These are phyloP conservation scores for Machaerirhynchus nigripectus DNA, from an alignment of 2,113 vertebrate species.

Conservation along the genomic window DNA sequence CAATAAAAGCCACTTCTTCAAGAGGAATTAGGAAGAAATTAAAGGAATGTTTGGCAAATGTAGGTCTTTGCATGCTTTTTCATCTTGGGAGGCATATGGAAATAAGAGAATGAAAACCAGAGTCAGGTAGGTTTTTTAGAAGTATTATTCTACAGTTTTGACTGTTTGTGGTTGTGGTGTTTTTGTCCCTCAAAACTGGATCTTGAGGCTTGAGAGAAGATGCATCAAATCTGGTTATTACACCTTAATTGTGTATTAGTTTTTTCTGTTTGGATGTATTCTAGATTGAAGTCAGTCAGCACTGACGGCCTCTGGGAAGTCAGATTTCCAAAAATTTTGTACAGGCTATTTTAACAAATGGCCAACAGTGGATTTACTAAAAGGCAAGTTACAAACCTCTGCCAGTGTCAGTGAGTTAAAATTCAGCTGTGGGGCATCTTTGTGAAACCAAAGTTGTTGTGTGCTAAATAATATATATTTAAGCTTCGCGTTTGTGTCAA, in stretches of 20 bases:
- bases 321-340: background rate
- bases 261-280: background rate
- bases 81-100: background rate
- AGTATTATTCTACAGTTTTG: background rate
- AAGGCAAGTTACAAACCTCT: background rate
- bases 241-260: background rate
- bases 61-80: background rate
- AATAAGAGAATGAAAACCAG: background rate
- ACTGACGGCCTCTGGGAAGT: background rate
- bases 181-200: background rate
- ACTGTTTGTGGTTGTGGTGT: background rate
- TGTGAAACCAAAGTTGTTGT: background rate
- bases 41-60: background rate
- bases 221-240: background rate
- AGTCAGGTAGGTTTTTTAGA: background rate
- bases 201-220: background rate
- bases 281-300: background rate
- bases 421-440: background rate
- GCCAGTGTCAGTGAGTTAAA: background rate
- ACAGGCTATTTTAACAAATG: background rate
- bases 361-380: background rate
- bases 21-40: constrained; percentile 27
- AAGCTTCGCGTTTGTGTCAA: background rate
- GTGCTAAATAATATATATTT: background rate
- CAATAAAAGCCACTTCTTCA: background rate